A percentile compares a stretch with the other conserved stretches of the same genome.
Conservation (phyloP, 2,888 invertebrate genomes). For the Gasteruption jaculator region DNA sequence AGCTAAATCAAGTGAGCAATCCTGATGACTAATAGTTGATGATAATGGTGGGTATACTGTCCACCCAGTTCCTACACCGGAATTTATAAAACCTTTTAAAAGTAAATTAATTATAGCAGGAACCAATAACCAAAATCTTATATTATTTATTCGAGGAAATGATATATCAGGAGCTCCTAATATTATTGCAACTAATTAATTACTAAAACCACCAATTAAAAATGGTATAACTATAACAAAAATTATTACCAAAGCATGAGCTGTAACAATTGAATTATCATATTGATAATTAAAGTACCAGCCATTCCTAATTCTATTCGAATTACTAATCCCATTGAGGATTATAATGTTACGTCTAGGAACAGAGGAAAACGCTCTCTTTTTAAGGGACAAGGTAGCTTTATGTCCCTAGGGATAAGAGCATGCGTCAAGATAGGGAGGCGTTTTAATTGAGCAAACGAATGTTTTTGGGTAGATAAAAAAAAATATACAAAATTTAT, state of each 20-base stretch:
- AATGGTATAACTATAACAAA: constrained; percentile 72
- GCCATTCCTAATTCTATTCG: constrained; percentile 68
- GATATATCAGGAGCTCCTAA: constrained; percentile 75
- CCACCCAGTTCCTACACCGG: no score
- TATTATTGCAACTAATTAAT: constrained; percentile 75
- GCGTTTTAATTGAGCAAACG: no score
- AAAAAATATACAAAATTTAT: no score
- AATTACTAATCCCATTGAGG: constrained; percentile 68
- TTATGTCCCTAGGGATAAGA: no score
- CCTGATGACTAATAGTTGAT: no score
- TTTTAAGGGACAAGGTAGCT: no score
- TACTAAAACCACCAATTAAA: constrained; percentile 79
- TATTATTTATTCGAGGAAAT: constrained; percentile 79
- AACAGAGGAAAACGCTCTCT: no score
- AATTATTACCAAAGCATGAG: constrained; percentile 79
- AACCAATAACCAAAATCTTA: constrained; percentile 75
- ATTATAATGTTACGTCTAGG: constrained; percentile 66
- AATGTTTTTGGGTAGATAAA: no score
- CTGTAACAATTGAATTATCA: constrained; percentile 75
- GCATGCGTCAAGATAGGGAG: no score
- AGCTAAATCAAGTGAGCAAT: no score
- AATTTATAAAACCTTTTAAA: constrained; percentile 63
- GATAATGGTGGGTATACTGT: no score
- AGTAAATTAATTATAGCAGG: constrained; percentile 65
- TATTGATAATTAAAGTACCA: constrained; percentile 68